Conservation (phyloP, 2,113 vertebrate genomes). For the Chlorodrepanis virens region DNA sequence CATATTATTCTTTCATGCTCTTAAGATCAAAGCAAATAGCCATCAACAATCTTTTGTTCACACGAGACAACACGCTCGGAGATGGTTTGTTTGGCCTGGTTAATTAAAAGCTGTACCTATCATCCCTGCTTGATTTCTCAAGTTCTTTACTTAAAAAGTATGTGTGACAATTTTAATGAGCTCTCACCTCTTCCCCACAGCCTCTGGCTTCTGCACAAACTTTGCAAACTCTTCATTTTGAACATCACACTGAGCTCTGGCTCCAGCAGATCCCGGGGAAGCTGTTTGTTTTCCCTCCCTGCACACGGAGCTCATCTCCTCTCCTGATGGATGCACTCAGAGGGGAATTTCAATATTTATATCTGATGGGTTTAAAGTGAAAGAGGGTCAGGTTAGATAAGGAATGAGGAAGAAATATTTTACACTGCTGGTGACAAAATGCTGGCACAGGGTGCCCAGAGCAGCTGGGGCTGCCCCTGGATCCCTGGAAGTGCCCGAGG, state of each 20-base stretch:
- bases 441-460: neutral
- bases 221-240: neutral
- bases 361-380: neutral
- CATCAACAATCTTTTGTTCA: constrained; percentile 57
- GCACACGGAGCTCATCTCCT: neutral
- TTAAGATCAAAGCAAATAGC: constrained; percentile 54
- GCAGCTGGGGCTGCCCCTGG: neutral
- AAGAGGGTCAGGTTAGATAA: neutral
- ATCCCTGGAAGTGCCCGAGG: neutral
- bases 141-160: constrained; percentile 39
- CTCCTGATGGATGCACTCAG: neutral
- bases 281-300: neutral
- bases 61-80: neutral
- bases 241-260: neutral
- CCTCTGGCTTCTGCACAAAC: neutral
- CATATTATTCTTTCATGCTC: constrained; percentile 39
- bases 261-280: neutral
- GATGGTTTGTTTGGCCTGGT: constrained; percentile 50
- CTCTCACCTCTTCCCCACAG: constrained; percentile 2
- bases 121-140: constrained; percentile 51
- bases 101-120: constrained; percentile 60
- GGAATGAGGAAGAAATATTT: neutral
- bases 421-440: fast-evolving
- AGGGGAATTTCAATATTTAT: neutral
- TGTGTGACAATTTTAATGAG: constrained; percentile 61